phyloP scores from a whole-genome alignment of 2,888 invertebrate genomes.

The Abrostola triplasia region DNA sequence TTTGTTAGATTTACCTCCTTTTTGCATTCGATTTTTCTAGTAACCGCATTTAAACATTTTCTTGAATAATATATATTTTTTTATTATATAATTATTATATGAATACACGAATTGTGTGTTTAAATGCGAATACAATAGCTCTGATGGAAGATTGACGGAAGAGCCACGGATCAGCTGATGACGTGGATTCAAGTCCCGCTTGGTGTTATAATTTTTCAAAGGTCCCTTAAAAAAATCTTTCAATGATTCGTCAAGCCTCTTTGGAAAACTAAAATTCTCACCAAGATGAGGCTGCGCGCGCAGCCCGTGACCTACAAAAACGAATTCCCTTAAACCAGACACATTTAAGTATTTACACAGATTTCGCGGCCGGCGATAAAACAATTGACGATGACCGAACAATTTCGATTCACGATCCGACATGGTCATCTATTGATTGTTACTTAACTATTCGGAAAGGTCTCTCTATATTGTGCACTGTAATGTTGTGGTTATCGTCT shows the following conservation, averaged over 20 bases:
- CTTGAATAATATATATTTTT: too few relatives aligned
- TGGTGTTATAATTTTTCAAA: too few relatives aligned
- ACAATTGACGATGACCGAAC: constrained; percentile 56
- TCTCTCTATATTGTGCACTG: constrained; percentile 14
- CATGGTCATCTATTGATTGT: constrained; percentile 45
- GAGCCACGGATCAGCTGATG: too few relatives aligned
- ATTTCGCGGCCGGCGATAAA: constrained; percentile 55
- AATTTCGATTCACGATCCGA: constrained; percentile 60
- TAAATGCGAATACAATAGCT: too few relatives aligned
- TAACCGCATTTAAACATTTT: too few relatives aligned
- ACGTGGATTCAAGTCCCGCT: too few relatives aligned
- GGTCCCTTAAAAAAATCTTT: too few relatives aligned
- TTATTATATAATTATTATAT: neutral
- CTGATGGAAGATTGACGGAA: too few relatives aligned
- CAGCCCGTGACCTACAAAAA: too few relatives aligned
- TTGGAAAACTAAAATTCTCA: too few relatives aligned
- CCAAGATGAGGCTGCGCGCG: too few relatives aligned
- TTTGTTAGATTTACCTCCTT: constrained; percentile 16
- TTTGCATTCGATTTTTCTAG: neutral
- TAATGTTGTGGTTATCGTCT: constrained; percentile 9
- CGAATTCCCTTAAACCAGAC: constrained; percentile 1
- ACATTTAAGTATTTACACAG: constrained; percentile 41
- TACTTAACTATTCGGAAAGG: constrained; percentile 34
- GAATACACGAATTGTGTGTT: neutral
- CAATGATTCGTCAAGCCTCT: too few relatives aligned